phyloP scores from a whole-genome alignment of 1,140 invertebrate species.

The Ceratina australensis region DNA sequence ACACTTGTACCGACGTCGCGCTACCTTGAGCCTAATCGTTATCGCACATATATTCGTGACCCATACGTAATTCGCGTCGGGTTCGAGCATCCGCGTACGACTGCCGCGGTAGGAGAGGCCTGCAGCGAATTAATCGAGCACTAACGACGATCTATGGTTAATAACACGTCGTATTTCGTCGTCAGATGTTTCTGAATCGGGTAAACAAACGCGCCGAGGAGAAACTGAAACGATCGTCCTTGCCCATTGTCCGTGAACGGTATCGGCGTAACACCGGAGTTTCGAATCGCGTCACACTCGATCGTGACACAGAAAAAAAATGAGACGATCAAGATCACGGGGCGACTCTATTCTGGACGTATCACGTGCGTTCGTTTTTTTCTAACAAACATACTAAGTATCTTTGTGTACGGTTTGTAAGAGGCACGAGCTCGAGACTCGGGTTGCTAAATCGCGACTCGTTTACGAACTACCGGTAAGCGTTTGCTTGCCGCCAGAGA shows the following conservation, averaged over 20 bases:
- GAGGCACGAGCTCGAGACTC: conserved; percentile 41
- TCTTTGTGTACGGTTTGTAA: background rate
- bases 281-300: conserved; percentile 34
- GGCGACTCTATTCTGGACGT: background rate
- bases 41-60: background rate
- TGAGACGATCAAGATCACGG: conserved; percentile 45
- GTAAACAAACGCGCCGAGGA: conserved; percentile 29
- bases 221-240: conserved; percentile 52
- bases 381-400: too few species aligned
- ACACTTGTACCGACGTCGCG: too few species aligned
- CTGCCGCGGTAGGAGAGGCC: background rate
- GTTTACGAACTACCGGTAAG: conserved; percentile 56
- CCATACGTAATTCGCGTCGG: background rate
- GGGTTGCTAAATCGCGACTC: conserved; percentile 54
- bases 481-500: conserved; percentile 35
- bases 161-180: background rate
- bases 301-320: conserved; percentile 56
- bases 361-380: too few species aligned
- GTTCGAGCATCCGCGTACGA: background rate
- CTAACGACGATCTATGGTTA: too few species aligned
- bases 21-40: background rate
- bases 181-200: background rate
- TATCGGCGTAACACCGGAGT: background rate
- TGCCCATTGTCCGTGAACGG: conserved; percentile 45
- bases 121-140: background rate